Evolutionary conservation across 37 sponge, comb jelly and placozoan species (phyloP).

Genomic region (Lycopodina hypogea): DNA sequence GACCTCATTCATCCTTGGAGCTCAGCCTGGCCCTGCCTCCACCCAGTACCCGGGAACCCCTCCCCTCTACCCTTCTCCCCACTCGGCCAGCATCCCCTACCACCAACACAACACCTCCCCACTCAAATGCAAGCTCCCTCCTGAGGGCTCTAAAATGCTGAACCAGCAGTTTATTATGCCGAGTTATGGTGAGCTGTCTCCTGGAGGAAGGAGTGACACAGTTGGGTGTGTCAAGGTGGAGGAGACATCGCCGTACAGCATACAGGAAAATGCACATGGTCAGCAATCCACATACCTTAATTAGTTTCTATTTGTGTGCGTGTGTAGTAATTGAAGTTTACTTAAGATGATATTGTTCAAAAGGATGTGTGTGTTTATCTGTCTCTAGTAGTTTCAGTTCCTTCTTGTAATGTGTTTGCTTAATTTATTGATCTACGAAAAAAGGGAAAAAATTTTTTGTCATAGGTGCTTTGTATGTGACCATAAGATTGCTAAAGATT

Average conservation of each 20-base stretch:
- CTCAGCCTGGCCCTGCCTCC: not conserved
- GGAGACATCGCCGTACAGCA: slow-evolving; percentile 4
- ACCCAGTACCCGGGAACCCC: not conserved
- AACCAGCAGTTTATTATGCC: no score
- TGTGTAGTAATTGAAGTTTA: no score
- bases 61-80: not conserved
- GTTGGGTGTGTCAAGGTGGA: not conserved
- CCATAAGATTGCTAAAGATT: no score
- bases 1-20: not conserved
- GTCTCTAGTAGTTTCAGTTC: no score
- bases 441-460: no score
- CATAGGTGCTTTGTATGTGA: no score
- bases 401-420: no score
- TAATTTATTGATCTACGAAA: no score
- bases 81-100: not conserved
- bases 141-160: not conserved
- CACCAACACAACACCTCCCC: not conserved
- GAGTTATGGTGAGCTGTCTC: not conserved
- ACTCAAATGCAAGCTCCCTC: not conserved
- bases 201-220: not conserved
- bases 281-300: not conserved
- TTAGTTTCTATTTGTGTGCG: no score
- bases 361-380: no score
- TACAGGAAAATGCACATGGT: not conserved
- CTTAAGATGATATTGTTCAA: no score